Base-by-base conservation (phyloP, 2,113 vertebrate genomes). In the Vimba vimba region DNA sequence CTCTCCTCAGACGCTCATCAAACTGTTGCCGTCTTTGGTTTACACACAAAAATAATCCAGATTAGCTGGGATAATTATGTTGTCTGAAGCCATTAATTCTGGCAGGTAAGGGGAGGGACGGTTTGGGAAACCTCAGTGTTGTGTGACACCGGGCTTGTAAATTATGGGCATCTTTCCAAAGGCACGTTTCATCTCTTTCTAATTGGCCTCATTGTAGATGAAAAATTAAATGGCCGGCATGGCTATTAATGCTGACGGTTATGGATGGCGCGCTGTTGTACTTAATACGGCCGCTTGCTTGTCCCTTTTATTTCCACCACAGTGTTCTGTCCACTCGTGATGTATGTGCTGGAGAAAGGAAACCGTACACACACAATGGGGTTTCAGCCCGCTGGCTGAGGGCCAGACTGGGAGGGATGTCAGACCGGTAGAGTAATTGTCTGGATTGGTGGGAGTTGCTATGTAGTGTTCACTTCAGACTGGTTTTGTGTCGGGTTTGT, bases 141-240 rank as follows among this genome's bases (percentile, higher is more conserved):
- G 91, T 84, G 86, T 93, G 91, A 90, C 92, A 90, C 27, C 50
- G 83, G 25, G 68, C 88, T 86, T 77, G 75, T 92, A 92, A 94
- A 94, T 77, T 91, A 94, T 91, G 90, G 93, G 92, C 93, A 93
- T 90, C 86, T 90, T 92, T 94, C 92, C 93, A 92, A 90, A 90
- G 86, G 86, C 89, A 91, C 87, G 84, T 93, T 93, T 93, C 89
- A 91, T 91, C 90, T 92, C 88, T 71, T 83, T 93, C 90, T 92
- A 95, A 94, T 94, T 94, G 93, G 92, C 93, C 93, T 94, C 90
- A 93, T 94, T 95, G 94, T 90, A 91, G 93, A 93, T 94, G 92
- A 95, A 95, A 94, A 94, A 95, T 95, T 93, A 93, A 95, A 93
- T 88, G 89, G 90, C 91, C 85, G 77, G 84, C 27, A 78, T 50